Conservation (phyloP, 1,140 invertebrate species). For the Trachymyrmex septentrionalis region DNA sequence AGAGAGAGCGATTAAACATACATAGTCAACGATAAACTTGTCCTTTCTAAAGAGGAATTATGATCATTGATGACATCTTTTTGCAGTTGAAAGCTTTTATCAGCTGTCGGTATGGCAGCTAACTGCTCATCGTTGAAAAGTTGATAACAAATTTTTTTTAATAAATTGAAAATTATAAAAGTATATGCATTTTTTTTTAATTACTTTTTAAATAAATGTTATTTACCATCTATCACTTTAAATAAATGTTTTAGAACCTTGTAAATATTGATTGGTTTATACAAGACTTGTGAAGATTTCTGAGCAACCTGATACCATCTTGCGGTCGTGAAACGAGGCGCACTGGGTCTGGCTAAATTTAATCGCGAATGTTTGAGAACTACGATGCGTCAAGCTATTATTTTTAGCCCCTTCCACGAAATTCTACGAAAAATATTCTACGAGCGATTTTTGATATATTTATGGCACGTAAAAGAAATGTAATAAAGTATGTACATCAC, state of each 20-base stretch:
- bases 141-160: not conserved
- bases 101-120: not conserved
- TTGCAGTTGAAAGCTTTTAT: not conserved
- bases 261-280: not conserved
- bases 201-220: not conserved
- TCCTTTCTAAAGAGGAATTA: too few relatives aligned
- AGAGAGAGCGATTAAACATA: too few relatives aligned
- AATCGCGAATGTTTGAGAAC: not conserved
- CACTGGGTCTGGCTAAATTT: constrained; percentile 4
- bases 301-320: not conserved
- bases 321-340: not conserved
- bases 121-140: not conserved
- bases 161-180: not conserved
- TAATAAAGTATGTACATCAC: not conserved
- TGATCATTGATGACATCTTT: not conserved
- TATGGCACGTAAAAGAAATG: not conserved
- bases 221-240: not conserved
- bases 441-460: not conserved
- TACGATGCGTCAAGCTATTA: not conserved
- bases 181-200: not conserved
- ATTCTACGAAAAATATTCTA: not conserved
- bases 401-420: not conserved
- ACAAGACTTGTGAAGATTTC: not conserved
- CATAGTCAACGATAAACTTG: too few relatives aligned
- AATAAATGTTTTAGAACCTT: not conserved